A percentile compares a stretch with the other conserved stretches of the same genome.
phyloP scores from a whole-genome alignment of 1,140 invertebrate genomes.

The Zaprionus lachaisei region DNA sequence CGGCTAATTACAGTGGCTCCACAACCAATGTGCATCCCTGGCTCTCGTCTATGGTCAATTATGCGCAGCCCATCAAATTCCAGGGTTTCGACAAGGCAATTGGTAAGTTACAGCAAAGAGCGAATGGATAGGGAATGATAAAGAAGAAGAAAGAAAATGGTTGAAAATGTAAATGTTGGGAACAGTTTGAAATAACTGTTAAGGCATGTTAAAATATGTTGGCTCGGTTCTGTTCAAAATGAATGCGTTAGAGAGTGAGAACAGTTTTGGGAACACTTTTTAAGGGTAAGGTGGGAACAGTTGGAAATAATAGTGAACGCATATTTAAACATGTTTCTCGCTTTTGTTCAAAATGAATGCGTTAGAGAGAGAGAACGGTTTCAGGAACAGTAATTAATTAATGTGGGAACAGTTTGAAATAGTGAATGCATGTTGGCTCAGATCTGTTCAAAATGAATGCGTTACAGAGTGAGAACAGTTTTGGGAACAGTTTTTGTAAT shows the following conservation, averaged over 20 bases:
- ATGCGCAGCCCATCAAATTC: slow-evolving; percentile 99
- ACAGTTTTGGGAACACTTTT: neutral
- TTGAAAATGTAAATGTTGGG: neutral
- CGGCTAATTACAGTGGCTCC: slow-evolving; percentile 95
- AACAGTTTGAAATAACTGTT: neutral
- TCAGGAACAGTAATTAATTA: neutral
- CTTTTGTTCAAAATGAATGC: no score
- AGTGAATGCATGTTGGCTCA: no score
- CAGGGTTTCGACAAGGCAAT: slow-evolving; percentile 98
- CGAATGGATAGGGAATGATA: neutral
- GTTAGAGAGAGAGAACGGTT: neutral
- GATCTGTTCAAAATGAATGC: no score
- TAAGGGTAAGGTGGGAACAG: neutral
- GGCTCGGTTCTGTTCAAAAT: neutral
- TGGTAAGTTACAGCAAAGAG: slow-evolving; percentile 86
- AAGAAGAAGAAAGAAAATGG: neutral
- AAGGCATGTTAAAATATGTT: neutral
- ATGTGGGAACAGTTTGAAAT: neutral
- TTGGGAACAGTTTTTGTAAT: no score
- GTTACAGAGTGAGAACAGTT: no score
- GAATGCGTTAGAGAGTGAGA: neutral
- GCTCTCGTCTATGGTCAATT: slow-evolving; percentile 99
- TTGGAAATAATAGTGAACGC: neutral
- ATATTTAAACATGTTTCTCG: neutral
- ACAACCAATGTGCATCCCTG: slow-evolving; percentile 99